These are phyloP conservation scores for Pseudopleuronectes americanus DNA, from an alignment of 2,797 vertebrate genomes.

Conservation along the genomic window DNA sequence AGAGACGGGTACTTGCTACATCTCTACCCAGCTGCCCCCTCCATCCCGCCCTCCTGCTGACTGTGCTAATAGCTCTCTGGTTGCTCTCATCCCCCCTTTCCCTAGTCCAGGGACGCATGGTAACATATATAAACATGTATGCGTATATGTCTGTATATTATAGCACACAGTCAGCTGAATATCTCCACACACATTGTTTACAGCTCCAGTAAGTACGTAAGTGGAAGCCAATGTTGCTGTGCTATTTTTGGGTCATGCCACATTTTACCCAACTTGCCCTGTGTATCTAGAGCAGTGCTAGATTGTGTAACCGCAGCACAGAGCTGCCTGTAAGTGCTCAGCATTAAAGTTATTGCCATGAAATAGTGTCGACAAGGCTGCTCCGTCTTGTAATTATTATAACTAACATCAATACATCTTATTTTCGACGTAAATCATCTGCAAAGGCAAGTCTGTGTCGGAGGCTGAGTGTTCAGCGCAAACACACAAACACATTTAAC, in stretches of 20 bases:
- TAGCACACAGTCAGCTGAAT: constrained; percentile 31
- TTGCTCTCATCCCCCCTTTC: constrained; percentile 49
- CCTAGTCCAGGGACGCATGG: constrained; percentile 45
- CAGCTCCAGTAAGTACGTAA: constrained; percentile 55
- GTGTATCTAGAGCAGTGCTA: constrained; percentile 64
- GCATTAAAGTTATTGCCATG: constrained; percentile 42
- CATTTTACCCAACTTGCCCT: constrained; percentile 71
- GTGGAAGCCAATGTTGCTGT: constrained; percentile 57
- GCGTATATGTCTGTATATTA: constrained; percentile 30
- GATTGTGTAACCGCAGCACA: constrained; percentile 64
- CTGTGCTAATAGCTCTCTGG: constrained; percentile 73
- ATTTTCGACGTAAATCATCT: constrained; percentile 15
- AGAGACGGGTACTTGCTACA: constrained; percentile 58
- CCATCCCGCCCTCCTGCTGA: constrained; percentile 62
- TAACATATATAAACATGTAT: constrained; percentile 36
- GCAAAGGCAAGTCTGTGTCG: constrained; percentile 3
- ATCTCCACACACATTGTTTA: constrained; percentile 56
- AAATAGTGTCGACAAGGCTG: constrained; percentile 23
- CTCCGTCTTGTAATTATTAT: constrained; percentile 12
- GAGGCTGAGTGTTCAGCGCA: constrained; percentile 27
- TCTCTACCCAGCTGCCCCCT: constrained; percentile 62
- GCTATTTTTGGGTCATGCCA: constrained; percentile 73
- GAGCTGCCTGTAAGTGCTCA: constrained; percentile 31
- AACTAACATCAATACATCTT: constrained; percentile 8
- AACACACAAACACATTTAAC: constrained; percentile 60